These are phyloP conservation scores for Tachystola acroxantha DNA, from an alignment of 2,888 invertebrate genomes.

Conservation along the genomic window DNA sequence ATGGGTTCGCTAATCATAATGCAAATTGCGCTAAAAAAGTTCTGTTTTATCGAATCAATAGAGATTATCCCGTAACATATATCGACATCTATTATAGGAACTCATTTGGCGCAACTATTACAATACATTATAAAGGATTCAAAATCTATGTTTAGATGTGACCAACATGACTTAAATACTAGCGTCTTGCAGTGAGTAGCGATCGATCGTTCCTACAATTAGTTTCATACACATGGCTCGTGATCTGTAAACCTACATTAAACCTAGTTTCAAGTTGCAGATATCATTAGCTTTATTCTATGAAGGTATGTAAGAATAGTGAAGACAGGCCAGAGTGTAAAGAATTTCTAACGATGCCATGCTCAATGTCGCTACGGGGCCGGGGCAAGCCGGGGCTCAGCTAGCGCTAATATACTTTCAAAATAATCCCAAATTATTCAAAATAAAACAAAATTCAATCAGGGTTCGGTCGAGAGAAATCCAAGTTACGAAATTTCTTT, in stretches of 20 bases:
- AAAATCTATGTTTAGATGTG: slow-evolving; percentile 3
- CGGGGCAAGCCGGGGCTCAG: slow-evolving; percentile 51
- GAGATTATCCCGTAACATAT: too few species aligned
- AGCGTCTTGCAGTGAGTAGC: slow-evolving; percentile 7
- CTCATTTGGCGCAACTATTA: not conserved
- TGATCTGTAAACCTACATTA: not conserved
- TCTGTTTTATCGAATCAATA: too few species aligned
- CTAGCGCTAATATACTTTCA: slow-evolving; percentile 40
- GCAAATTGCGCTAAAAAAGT: slow-evolving; percentile 1
- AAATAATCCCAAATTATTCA: slow-evolving; percentile 17
- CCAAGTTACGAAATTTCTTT: not conserved
- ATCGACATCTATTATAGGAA: not conserved
- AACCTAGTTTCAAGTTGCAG: slow-evolving; percentile 1
- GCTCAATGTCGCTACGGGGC: slow-evolving; percentile 54
- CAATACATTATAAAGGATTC: not conserved
- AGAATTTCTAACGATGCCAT: slow-evolving; percentile 61
- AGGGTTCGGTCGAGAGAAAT: slow-evolving; percentile 14
- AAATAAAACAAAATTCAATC: slow-evolving; percentile 13
- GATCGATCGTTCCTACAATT: slow-evolving; percentile 2
- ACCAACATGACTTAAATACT: slow-evolving; percentile 6
- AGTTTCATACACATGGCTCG: not conserved
- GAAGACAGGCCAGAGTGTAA: slow-evolving; percentile 47
- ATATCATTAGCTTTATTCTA: slow-evolving; percentile 2
- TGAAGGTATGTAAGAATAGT: slow-evolving; percentile 24
- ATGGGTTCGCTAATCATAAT: slow-evolving; percentile 1